Percentiles rank a stretch among this genome's conserved stretches.
Conservation (phyloP, 2,113 vertebrate species). For the Stegostoma tigrinum region DNA sequence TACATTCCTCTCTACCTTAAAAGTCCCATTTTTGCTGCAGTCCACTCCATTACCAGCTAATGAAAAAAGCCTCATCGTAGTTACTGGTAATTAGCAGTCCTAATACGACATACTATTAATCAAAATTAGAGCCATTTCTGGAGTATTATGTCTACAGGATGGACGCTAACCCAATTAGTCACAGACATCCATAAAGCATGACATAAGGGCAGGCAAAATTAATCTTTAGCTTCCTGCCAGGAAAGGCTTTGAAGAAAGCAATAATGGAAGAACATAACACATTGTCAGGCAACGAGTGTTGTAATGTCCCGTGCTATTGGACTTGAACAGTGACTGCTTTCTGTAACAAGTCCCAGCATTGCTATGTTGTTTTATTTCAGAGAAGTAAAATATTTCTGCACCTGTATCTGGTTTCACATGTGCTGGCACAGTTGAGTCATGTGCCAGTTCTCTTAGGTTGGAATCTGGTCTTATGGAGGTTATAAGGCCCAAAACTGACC, state of each 20-base stretch:
- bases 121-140: slow-evolving; percentile 34
- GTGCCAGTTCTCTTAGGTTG: background rate
- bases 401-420: too few relatives aligned
- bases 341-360: background rate
- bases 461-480: background rate
- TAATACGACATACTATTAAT: slow-evolving; percentile 33
- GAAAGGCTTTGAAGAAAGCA: slow-evolving; percentile 10
- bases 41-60: slow-evolving; percentile 20
- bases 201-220: slow-evolving; percentile 29
- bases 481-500: background rate
- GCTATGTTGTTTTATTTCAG: background rate
- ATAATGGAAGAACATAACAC: too few relatives aligned
- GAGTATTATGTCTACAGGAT: slow-evolving; percentile 24
- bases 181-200: background rate
- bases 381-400: background rate
- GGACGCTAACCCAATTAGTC: slow-evolving; percentile 21
- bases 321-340: too few relatives aligned
- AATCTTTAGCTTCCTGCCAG: slow-evolving; percentile 29
- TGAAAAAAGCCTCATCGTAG: slow-evolving; percentile 3
- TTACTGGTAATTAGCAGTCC: slow-evolving; percentile 28
- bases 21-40: background rate
- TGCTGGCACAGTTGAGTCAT: too few relatives aligned
- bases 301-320: background rate
- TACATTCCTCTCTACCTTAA: background rate
- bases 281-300: background rate